Base-by-base conservation (phyloP, 2,113 vertebrate genomes). In the Origma solitaria region DNA sequence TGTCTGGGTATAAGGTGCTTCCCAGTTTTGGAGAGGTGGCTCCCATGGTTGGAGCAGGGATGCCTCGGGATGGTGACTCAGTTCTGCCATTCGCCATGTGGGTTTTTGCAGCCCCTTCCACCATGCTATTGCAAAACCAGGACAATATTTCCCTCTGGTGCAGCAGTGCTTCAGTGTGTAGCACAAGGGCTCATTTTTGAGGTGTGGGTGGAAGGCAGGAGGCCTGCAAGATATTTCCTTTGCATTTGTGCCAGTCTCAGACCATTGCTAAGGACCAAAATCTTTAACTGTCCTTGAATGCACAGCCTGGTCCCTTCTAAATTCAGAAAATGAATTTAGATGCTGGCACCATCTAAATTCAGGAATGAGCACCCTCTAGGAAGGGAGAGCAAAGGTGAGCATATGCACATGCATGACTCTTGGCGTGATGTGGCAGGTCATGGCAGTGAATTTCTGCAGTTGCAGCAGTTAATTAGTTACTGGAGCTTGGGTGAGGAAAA, bases 341-440 rank as follows among this genome's bases (percentile, higher is more conserved):
- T 86, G 49, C 62, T 86, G 44, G 11, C 25, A 30, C 56, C 9
- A 37, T 28, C 40, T 72, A 49, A 82, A 85, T 60, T 82, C 62
- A 70, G 54, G 58, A 71, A 56, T 38, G 9, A 72, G 22, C 50
- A 79, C 35, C 44, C 15, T 70, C 45, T 27, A 50, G 81, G 91
- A 93, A 80, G 57, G 15, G 22, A 61, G 79, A 76, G 54, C 54
- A 83, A 58, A 83, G 83, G 91, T 86, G 76, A 91, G n/a, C 6
- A 1, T 19, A 22, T 53, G 40, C 0, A 1, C 25, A 18, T 71
- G 35, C 0, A 0, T 65, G 78, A 31, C n/a, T 81, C 37, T 33
- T 91, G 88, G 64, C 23, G 0, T 73, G 71, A 72, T 57, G 13
- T 58, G 54, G 64, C 72, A 92, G 38, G 64, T 83, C 72, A 57